Evolutionary conservation across 2,113 vertebrate genomes (phyloP).

Genomic region (Pitta sordida): DNA sequence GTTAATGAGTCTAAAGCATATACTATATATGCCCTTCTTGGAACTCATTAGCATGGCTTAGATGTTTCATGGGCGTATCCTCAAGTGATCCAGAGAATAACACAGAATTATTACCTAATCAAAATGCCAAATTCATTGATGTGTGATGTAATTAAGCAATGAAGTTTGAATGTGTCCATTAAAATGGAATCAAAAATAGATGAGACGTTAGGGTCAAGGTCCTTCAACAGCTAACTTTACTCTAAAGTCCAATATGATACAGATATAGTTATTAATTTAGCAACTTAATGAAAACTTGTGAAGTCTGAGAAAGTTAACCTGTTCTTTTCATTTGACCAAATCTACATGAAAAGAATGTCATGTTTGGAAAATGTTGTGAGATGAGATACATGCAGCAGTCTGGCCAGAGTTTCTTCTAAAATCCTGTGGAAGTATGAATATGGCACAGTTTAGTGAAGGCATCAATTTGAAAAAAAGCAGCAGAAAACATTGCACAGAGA

Average conservation of each 20-base stretch:
- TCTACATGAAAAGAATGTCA: neutral
- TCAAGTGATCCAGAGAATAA: constrained; percentile 65
- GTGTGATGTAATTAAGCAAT: constrained; percentile 64
- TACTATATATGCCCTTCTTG: neutral
- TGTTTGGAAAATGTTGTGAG: neutral
- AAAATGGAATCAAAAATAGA: constrained; percentile 45
- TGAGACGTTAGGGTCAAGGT: constrained; percentile 51
- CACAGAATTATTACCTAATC: constrained; percentile 53
- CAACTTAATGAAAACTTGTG: constrained; percentile 29
- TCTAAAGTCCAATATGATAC: neutral
- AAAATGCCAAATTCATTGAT: constrained; percentile 64
- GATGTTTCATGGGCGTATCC: constrained; percentile 16
- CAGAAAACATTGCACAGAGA: neutral
- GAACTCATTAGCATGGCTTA: constrained; percentile 8
- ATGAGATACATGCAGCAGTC: neutral
- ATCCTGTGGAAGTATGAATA: neutral
- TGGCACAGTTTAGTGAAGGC: neutral
- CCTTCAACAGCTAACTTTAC: constrained; percentile 38
- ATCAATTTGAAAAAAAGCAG: neutral
- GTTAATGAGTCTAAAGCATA: neutral
- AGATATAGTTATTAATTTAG: constrained; percentile 28
- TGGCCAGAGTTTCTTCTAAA: neutral
- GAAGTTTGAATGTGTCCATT: constrained; percentile 56
- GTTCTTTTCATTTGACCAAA: neutral
- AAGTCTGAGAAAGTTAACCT: constrained; percentile 33